Percentiles rank a stretch among this genome's conserved stretches.
Evolutionary conservation across 2,113 vertebrate genomes (phyloP).

Genomic region (Clarias magur): DNA sequence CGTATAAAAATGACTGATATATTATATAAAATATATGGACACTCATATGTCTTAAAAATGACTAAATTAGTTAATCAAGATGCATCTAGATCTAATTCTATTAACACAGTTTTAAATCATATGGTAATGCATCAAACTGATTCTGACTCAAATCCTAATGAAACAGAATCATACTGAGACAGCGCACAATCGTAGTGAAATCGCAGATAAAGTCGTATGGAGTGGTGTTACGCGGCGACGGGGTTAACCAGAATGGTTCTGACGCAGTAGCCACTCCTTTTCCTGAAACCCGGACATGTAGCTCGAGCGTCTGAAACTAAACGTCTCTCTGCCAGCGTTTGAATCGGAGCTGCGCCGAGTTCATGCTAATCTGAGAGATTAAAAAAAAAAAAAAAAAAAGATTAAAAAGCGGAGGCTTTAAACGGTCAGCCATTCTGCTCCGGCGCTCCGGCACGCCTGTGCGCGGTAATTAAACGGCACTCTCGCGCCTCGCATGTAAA

Average conservation of each 20-base stretch:
- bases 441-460: neutral
- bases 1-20: neutral
- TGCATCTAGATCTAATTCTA: neutral
- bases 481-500: neutral
- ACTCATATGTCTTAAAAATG: neutral
- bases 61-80: neutral
- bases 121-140: neutral
- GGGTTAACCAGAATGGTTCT: neutral
- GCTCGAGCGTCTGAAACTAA: neutral
- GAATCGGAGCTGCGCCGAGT: neutral
- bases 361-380: neutral
- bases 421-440: conserved; percentile 10
- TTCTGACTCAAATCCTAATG: too few relatives aligned
- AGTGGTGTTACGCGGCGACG: neutral
- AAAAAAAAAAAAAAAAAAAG: neutral
- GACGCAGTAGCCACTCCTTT: neutral
- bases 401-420: neutral
- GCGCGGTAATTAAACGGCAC: conserved; percentile 8
- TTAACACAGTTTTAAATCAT: neutral
- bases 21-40: neutral
- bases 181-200: neutral
- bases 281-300: neutral
- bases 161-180: neutral
- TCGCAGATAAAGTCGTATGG: neutral
- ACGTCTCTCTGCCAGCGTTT: neutral